Conservation (phyloP, 2,113 vertebrate species). For the Colaptes auratus region DNA sequence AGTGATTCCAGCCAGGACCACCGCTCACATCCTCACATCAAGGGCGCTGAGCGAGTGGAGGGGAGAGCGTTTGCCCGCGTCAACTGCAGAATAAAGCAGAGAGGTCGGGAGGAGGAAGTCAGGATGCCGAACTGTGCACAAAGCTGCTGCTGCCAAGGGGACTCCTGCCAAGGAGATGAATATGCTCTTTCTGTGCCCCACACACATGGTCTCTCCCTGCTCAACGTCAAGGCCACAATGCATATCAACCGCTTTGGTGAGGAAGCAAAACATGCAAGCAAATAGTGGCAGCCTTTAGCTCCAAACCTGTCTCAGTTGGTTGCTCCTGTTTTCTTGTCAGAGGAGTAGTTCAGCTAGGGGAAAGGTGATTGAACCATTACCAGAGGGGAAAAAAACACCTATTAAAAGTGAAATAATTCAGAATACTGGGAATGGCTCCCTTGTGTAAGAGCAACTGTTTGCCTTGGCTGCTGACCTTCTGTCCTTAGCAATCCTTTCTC, state of each 20-base stretch:
- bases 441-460: not conserved
- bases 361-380: slow-evolving; percentile 16
- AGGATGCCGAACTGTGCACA: not conserved
- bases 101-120: not conserved
- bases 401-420: not conserved
- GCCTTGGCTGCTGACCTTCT: not conserved
- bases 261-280: not conserved
- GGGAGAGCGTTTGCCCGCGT: fast-evolving
- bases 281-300: not conserved
- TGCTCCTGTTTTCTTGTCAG: not conserved
- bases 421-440: not conserved
- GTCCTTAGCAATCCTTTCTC: not conserved
- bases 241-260: not conserved
- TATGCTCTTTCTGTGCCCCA: not conserved
- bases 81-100: not conserved
- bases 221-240: not conserved
- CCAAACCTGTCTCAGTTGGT: not conserved
- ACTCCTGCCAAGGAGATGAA: not conserved
- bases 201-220: not conserved
- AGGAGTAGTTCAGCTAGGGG: not conserved
- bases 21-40: fast-evolving
- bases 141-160: not conserved
- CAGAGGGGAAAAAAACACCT: not conserved
- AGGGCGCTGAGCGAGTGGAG: fast-evolving
- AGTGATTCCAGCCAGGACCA: not conserved